Evolutionary conservation across 2,888 invertebrate genomes (phyloP).

Genomic region (Camponotus fellah): DNA sequence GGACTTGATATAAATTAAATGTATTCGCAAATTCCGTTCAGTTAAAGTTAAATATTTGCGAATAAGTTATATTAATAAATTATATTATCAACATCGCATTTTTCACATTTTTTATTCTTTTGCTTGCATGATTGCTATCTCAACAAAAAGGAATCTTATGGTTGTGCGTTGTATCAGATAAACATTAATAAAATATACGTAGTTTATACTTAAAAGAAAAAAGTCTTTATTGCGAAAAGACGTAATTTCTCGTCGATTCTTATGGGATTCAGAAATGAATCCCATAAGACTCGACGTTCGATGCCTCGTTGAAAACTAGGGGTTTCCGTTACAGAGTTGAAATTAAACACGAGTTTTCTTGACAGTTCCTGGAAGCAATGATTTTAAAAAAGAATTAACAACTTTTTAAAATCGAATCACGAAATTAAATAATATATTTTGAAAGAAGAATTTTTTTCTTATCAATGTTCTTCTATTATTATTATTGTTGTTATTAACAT

Average conservation of each 20-base stretch:
- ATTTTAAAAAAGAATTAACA: background rate
- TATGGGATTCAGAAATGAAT: no score
- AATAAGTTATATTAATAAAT: background rate
- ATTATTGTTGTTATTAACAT: background rate
- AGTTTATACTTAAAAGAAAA: background rate
- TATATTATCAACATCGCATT: background rate
- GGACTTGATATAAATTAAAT: conserved; percentile 1
- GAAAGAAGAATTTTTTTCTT: background rate
- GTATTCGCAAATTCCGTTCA: background rate
- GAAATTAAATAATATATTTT: background rate
- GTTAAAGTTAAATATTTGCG: background rate
- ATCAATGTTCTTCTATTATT: background rate
- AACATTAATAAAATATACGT: no score
- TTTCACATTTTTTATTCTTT: background rate
- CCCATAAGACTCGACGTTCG: no score
- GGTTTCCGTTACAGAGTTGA: background rate
- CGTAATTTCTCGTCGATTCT: background rate
- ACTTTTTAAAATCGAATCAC: background rate
- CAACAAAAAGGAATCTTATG: background rate
- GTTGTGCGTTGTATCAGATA: background rate
- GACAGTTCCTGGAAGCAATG: background rate
- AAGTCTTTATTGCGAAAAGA: background rate
- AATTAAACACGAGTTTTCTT: background rate
- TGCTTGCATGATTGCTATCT: background rate
- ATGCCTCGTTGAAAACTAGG: background rate